Percentiles rank a stretch among this genome's conserved stretches.
phyloP scores from a whole-genome alignment of 2,888 invertebrate species.

The Trichogramma evanescens region DNA sequence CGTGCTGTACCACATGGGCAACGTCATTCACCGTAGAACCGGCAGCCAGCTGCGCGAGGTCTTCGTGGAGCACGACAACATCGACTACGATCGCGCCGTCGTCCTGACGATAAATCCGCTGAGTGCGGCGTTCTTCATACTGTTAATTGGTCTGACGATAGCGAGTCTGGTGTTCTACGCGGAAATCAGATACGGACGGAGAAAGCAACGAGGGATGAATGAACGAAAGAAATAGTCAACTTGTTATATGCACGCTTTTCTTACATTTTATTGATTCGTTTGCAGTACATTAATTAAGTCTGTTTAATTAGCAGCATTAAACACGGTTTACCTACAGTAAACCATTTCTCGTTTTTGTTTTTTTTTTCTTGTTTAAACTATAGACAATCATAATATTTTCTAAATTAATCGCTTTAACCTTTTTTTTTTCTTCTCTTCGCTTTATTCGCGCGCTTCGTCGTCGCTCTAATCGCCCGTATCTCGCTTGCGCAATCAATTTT shows the following conservation, averaged over 20 bases:
- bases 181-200: conserved; percentile 24
- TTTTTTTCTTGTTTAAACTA: conserved; percentile 36
- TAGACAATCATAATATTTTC: conserved; percentile 41
- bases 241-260: conserved; percentile 43
- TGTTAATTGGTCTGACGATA: conserved; percentile 29
- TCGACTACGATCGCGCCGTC: conserved; percentile 23
- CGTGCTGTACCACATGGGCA: conserved; percentile 28
- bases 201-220: too few species aligned
- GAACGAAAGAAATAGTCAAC: conserved; percentile 8
- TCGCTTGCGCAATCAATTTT: conserved; percentile 9
- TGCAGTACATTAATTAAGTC: conserved; percentile 47
- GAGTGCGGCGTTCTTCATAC: conserved; percentile 34
- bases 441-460: conserved; percentile 20
- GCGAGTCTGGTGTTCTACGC: conserved; percentile 32
- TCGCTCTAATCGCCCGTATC: conserved; percentile 15
- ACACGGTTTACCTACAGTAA: conserved; percentile 37
- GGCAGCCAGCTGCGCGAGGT: conserved; percentile 30
- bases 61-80: conserved; percentile 31
- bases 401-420: conserved; percentile 31
- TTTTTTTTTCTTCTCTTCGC: conserved; percentile 21
- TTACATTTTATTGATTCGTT: conserved; percentile 47
- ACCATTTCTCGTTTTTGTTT: conserved; percentile 24
- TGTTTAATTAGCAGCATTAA: conserved; percentile 46
- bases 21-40: conserved; percentile 34
- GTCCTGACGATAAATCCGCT: conserved; percentile 34